These are phyloP conservation scores for Pseudachorutes palmiensis DNA, from an alignment of 1,140 invertebrate species.

Conservation along the genomic window DNA sequence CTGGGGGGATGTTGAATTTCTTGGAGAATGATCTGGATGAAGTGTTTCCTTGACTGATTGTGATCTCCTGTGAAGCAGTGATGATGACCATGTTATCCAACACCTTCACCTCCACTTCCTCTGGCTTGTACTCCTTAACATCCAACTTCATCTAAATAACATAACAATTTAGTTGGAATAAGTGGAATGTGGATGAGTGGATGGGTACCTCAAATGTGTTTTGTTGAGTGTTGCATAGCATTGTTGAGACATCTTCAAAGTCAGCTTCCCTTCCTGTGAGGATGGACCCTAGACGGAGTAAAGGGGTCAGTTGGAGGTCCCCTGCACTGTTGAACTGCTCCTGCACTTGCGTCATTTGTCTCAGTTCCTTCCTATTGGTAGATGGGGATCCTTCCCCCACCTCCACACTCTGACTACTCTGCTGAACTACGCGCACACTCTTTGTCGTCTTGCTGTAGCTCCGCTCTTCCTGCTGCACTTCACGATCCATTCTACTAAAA, in stretches of 20 bases:
- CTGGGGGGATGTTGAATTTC: conserved; percentile 7
- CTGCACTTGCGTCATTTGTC: neutral
- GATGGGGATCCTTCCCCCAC: neutral
- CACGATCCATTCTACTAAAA: too few relatives aligned
- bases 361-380: neutral
- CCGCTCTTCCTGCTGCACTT: neutral
- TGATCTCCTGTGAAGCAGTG: conserved; percentile 14
- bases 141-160: conserved; percentile 16
- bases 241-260: neutral
- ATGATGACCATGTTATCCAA: conserved; percentile 4
- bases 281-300: neutral
- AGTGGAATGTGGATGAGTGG: too few relatives aligned
- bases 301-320: neutral
- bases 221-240: neutral
- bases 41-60: conserved; percentile 9
- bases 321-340: neutral
- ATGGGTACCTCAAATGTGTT: neutral
- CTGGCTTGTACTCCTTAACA: conserved; percentile 17
- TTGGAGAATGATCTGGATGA: conserved; percentile 1
- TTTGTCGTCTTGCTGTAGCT: neutral
- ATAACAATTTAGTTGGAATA: too few relatives aligned
- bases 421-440: neutral
- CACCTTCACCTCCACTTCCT: conserved; percentile 17
- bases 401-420: neutral
- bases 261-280: neutral